phyloP scores from a whole-genome alignment of 2,113 vertebrate genomes.

The Caranx ignobilis region DNA sequence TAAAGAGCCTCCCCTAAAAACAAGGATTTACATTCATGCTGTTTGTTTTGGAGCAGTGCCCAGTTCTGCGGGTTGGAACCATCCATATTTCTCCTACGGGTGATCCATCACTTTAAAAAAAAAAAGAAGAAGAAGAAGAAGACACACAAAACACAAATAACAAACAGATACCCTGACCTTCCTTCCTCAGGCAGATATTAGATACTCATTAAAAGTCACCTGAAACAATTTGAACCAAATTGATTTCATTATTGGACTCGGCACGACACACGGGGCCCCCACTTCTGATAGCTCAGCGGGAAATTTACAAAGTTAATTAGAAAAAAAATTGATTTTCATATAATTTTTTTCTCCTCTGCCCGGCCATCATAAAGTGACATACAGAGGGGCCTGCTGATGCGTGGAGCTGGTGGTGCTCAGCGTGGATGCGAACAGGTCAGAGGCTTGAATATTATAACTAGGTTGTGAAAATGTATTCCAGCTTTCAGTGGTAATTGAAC shows the following conservation, averaged over 20 bases:
- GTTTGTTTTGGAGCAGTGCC: slow-evolving; percentile 76
- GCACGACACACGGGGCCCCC: slow-evolving; percentile 65
- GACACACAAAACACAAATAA: slow-evolving; percentile 63
- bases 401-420: neutral
- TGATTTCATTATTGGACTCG: slow-evolving; percentile 86
- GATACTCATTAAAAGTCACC: slow-evolving; percentile 87
- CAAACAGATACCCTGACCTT: slow-evolving; percentile 83
- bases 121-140: slow-evolving; percentile 6
- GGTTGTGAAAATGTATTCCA: slow-evolving; percentile 12
- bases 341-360: slow-evolving; percentile 41
- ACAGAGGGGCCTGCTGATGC: slow-evolving; percentile 19
- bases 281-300: slow-evolving; percentile 80
- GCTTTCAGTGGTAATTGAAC: slow-evolving; percentile 34
- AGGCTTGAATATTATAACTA: slow-evolving; percentile 11
- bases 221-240: slow-evolving; percentile 85
- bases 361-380: slow-evolving; percentile 26
- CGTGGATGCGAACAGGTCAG: slow-evolving; percentile 27
- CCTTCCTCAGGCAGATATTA: slow-evolving; percentile 81
- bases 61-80: slow-evolving; percentile 63
- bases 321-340: slow-evolving; percentile 81
- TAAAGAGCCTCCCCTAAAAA: slow-evolving; percentile 71
- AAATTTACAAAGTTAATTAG: slow-evolving; percentile 84
- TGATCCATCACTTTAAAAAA: slow-evolving; percentile 75
- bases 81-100: slow-evolving; percentile 71
- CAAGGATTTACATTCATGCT: slow-evolving; percentile 72